phyloP scores from a whole-genome alignment of 2,888 invertebrate species.

The Cremastinae sp. region DNA sequence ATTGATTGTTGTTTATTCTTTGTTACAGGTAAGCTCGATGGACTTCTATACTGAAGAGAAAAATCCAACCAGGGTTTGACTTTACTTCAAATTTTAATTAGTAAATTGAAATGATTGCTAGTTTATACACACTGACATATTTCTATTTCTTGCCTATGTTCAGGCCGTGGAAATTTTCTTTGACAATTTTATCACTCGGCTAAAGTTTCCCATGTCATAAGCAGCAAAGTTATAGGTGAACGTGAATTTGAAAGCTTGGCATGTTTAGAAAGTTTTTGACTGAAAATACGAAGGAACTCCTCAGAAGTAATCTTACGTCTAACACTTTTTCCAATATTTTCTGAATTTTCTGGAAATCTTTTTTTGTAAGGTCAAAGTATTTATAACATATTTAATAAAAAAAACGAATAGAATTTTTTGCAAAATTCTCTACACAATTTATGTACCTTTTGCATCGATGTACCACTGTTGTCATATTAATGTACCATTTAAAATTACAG shows the following conservation, averaged over 20 bases:
- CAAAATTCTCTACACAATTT: too few species aligned
- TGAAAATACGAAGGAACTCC: conserved; percentile 4
- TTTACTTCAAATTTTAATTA: too few species aligned
- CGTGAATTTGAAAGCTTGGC: conserved; percentile 33
- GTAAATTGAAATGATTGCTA: background rate
- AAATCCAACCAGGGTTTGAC: too few species aligned
- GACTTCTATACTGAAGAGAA: background rate
- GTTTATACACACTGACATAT: background rate
- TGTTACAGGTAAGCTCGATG: conserved; percentile 17
- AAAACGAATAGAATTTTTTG: too few species aligned
- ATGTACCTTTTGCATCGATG: too few species aligned
- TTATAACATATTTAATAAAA: background rate
- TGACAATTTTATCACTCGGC: conserved; percentile 50
- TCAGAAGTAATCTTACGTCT: conserved; percentile 2
- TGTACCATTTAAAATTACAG: too few species aligned
- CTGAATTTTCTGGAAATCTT: background rate
- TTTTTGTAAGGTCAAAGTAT: too few species aligned
- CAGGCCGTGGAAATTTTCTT: conserved; percentile 14
- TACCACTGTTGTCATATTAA: too few species aligned
- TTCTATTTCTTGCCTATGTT: conserved; percentile 16
- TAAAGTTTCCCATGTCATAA: conserved; percentile 34
- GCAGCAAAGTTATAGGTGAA: conserved; percentile 10
- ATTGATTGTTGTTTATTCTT: conserved; percentile 11
- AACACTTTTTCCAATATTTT: conserved; percentile 6
- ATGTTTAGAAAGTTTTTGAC: conserved; percentile 18